Evolutionary conservation across 2,797 vertebrate genomes (phyloP).

Genomic region (Muscicapa comitata): DNA sequence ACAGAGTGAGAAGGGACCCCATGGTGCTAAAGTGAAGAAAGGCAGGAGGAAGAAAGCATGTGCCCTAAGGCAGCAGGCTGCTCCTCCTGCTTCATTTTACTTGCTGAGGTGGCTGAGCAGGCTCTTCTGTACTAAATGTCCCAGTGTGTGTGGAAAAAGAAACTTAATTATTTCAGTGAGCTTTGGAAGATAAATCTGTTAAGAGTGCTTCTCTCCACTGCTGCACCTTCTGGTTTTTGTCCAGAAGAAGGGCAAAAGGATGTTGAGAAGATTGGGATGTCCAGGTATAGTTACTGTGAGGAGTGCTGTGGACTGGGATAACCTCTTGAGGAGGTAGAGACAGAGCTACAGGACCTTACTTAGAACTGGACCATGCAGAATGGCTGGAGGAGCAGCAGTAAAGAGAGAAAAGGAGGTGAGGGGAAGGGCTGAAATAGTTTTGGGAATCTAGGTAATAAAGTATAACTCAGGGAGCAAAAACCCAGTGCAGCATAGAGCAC

Average conservation of each 20-base stretch:
- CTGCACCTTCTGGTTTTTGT: background rate
- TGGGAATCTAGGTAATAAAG: background rate
- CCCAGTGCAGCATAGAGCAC: accelerated
- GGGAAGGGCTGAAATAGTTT: background rate
- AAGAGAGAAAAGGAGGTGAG: background rate
- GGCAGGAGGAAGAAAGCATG: background rate
- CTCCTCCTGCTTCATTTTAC: background rate
- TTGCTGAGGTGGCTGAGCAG: background rate
- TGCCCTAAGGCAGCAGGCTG: background rate
- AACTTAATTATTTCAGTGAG: background rate
- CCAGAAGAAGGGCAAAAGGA: background rate
- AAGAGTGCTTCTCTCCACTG: background rate
- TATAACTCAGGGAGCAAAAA: background rate
- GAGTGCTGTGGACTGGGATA: background rate
- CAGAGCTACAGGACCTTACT: background rate
- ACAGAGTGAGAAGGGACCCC: background rate
- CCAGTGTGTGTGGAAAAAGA: background rate
- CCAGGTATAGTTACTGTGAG: background rate
- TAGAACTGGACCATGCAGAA: background rate
- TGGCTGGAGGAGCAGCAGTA: background rate
- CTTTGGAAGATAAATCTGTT: background rate
- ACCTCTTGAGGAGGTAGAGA: background rate
- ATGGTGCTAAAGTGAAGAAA: background rate
- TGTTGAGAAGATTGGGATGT: background rate
- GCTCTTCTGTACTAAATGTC: background rate